phyloP scores from a whole-genome alignment of 2,113 vertebrate species.

The Oryzias celebensis region DNA sequence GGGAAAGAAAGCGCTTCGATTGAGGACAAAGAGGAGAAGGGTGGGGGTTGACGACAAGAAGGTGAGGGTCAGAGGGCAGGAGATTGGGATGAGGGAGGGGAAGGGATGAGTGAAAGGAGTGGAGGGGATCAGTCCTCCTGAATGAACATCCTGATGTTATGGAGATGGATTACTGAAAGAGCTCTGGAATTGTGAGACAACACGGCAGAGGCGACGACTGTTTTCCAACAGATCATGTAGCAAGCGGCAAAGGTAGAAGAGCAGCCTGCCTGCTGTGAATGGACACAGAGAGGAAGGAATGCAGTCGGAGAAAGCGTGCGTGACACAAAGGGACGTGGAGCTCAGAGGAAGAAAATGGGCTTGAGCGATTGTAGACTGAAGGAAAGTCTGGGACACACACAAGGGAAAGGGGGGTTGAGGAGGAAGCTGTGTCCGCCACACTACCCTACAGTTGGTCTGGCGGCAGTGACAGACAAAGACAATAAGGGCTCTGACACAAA shows the following conservation, averaged over 20 bases:
- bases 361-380: constrained; percentile 55
- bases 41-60: constrained; percentile 49
- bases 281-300: constrained; percentile 65
- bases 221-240: constrained; percentile 84
- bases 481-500: constrained; percentile 68
- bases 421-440: constrained; percentile 52
- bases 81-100: constrained; percentile 67
- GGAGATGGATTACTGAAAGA: constrained; percentile 48
- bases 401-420: constrained; percentile 56
- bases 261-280: constrained; percentile 73
- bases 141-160: constrained; percentile 61
- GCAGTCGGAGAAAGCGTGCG: constrained; percentile 46
- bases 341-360: constrained; percentile 67
- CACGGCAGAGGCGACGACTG: constrained; percentile 55
- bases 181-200: constrained; percentile 58
- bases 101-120: constrained; percentile 68
- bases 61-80: constrained; percentile 64
- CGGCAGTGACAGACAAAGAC: constrained; percentile 60
- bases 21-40: constrained; percentile 43
- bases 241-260: constrained; percentile 74
- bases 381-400: constrained; percentile 55
- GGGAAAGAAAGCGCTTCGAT: constrained; percentile 49
- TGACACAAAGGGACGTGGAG: constrained; percentile 56
- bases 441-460: constrained; percentile 65
- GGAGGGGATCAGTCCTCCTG: constrained; percentile 78